A percentile compares a stretch with the other conserved stretches of the same genome.
Evolutionary conservation across 2,888 invertebrate genomes (phyloP).

Genomic region (Cephus sareptanus): DNA sequence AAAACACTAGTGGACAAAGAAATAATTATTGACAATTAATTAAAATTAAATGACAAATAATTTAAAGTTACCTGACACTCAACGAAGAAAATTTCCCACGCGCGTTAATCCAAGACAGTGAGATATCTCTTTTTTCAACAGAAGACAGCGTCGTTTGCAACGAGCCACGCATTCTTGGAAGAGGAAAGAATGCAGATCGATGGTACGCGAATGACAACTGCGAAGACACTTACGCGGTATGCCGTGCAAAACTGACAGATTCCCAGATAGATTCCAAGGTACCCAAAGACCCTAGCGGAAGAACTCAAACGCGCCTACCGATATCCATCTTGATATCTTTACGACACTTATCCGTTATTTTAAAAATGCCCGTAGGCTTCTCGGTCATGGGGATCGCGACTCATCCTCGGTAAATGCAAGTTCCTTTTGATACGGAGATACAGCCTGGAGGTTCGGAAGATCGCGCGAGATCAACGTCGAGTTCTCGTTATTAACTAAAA

Average conservation of each 20-base stretch:
- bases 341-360: not conserved
- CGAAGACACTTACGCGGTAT: not conserved
- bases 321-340: not conserved
- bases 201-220: slow-evolving; percentile 43
- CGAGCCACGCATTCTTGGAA: slow-evolving; percentile 45
- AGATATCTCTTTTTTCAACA: not conserved
- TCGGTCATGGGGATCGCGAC: not conserved
- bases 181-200: slow-evolving; percentile 48
- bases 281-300: not conserved
- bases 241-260: not conserved
- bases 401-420: not conserved
- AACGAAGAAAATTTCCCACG: not conserved
- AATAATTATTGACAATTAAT: not conserved
- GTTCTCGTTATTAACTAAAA: not conserved
- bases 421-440: not conserved
- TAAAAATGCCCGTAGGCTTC: not conserved
- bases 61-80: not conserved
- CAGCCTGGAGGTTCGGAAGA: not conserved
- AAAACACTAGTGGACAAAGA: not conserved
- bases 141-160: not conserved
- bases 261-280: too few species aligned
- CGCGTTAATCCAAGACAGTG: not conserved
- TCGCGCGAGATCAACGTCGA: not conserved
- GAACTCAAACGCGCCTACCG: not conserved
- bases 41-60: not conserved